Evolutionary conservation across 2,888 invertebrate species (phyloP), one percentile per base, ranked within the genome.

Genomic region (Tiliacea aurago): DNA sequence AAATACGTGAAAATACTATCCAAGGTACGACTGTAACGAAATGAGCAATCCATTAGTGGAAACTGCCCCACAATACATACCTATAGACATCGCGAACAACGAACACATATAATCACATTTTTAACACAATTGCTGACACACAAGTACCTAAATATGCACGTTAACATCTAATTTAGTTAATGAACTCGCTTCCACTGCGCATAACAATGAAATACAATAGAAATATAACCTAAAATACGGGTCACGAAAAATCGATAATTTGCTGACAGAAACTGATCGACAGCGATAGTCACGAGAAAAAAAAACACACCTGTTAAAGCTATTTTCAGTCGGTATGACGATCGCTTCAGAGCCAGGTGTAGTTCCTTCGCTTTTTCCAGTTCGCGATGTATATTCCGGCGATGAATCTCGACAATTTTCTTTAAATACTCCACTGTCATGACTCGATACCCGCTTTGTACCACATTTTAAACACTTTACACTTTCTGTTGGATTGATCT

Each of bases 401-500:
- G 96, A 95, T 70, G 95, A 95, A 91, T 95, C 94, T 91, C 91
- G 91, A 87, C 89, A 91, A 93, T 93, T 92, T 82, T 92, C 93
- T 91, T 93, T 94, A 84, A 91, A 92, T 89, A 90, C 89, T 87
- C 92, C 94, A 91, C 93, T 95, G 96, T 96, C 96, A 96, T 97
- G 96, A 96, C 95, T 94, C 88, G 96, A 95, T 93, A 97, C 96
- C 90, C 97, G 96, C 92, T 97, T 96, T 91, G 97, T 97, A 88
- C 98, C 98, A 97, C 98, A 98, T 97, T 98, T 97, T 97, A 98
- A 97, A 96, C 98, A 98, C 97, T 97, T 97, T 89, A 97, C 96
- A 95, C 97, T 97, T 96, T 98, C 98, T 84, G 98, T 98, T 86
- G 98, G 98, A 95, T 98, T 98, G 96, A 98, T 98, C 95, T 98